Conservation (phyloP, 2,113 vertebrate species). For the Sinocyclocheilus grahami region DNA sequence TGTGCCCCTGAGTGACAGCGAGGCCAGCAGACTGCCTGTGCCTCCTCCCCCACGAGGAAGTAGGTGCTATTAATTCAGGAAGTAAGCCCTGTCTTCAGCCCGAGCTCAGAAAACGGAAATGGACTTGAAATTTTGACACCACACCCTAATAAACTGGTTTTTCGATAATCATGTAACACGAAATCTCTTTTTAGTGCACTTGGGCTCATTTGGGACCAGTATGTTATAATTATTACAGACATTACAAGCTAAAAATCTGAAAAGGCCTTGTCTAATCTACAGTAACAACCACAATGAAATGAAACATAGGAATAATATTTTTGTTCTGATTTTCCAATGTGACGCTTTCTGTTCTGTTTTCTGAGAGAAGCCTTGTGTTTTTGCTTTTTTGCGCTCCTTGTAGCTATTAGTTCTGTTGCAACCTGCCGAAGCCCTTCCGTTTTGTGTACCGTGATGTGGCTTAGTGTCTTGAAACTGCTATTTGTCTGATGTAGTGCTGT, state of each 20-base stretch:
- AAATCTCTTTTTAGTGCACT: constrained; percentile 12
- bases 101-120: constrained; percentile 61
- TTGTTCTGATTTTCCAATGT: constrained; percentile 41
- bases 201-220: constrained; percentile 22
- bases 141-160: not conserved
- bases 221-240: not conserved
- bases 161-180: not conserved
- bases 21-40: constrained; percentile 57
- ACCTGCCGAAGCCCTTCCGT: constrained; percentile 4
- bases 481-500: constrained; percentile 30
- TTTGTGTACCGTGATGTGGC: constrained; percentile 36
- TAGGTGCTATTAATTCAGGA: constrained; percentile 58
- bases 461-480: constrained; percentile 25
- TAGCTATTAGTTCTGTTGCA: constrained; percentile 36
- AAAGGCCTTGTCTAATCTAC: not conserved
- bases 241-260: not conserved
- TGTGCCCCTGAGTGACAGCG: constrained; percentile 56
- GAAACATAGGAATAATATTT: not conserved
- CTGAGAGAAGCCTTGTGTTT: constrained; percentile 50
- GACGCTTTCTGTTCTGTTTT: constrained; percentile 58
- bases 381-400: constrained; percentile 30
- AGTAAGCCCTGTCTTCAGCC: constrained; percentile 40
- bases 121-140: constrained; percentile 38
- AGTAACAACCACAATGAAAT: constrained; percentile 4
- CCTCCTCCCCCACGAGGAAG: constrained; percentile 61